Percentiles rank a stretch among this genome's conserved stretches.
phyloP scores from a whole-genome alignment of 2,113 vertebrate genomes.

The Dromiciops gliroides region DNA sequence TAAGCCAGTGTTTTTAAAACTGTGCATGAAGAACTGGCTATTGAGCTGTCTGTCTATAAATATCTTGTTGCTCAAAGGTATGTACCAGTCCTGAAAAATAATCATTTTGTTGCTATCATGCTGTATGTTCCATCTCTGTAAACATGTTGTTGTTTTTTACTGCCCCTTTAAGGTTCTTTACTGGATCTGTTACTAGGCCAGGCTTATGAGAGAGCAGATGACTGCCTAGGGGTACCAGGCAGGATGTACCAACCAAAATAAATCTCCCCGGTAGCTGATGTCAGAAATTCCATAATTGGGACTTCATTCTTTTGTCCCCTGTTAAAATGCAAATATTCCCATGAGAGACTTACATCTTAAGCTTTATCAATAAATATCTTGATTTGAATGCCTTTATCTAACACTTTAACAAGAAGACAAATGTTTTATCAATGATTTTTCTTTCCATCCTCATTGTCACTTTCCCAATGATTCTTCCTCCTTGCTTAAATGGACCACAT shows the following conservation, averaged over 20 bases:
- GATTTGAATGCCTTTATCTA: not conserved
- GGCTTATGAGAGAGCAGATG: not conserved
- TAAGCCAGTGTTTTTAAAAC: not conserved
- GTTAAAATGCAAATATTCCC: not conserved
- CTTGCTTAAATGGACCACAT: not conserved
- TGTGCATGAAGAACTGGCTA: not conserved
- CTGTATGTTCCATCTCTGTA: not conserved
- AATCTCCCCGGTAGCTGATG: not conserved
- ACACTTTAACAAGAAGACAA: not conserved
- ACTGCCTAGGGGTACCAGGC: not conserved
- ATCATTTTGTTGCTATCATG: not conserved
- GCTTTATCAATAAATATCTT: not conserved
- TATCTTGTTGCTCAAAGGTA: not conserved
- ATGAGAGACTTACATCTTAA: not conserved
- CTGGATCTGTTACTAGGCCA: slow-evolving; percentile 1
- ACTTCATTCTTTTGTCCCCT: not conserved
- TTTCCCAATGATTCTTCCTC: not conserved
- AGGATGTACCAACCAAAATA: not conserved
- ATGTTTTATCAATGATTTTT: not conserved
- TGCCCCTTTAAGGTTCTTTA: not conserved
- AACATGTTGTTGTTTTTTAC: not conserved
- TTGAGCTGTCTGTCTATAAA: not conserved
- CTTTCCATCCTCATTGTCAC: not conserved
- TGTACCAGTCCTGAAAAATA: not conserved
- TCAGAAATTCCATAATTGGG: not conserved